phyloP scores from a whole-genome alignment of 2,888 invertebrate genomes.

The Scaptomyza caliginosa region DNA sequence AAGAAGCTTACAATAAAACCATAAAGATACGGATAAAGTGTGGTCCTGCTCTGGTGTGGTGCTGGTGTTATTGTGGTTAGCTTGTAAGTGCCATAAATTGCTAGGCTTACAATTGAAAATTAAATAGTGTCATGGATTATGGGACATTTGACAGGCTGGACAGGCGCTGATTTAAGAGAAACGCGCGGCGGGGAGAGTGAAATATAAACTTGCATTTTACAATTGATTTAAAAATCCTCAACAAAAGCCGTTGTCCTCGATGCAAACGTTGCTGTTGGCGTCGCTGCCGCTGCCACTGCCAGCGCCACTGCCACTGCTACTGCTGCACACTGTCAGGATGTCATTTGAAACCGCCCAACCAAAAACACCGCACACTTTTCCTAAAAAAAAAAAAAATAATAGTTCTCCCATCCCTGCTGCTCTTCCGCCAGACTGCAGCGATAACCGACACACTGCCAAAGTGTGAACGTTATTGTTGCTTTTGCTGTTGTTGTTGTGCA shows the following conservation, averaged over 20 bases:
- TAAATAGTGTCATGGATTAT: slow-evolving; percentile 75
- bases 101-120: slow-evolving; percentile 68
- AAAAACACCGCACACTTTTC: slow-evolving; percentile 8
- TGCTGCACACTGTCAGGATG: slow-evolving; percentile 57
- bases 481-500: slow-evolving; percentile 25
- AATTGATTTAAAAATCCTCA: slow-evolving; percentile 72
- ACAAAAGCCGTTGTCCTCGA: slow-evolving; percentile 68
- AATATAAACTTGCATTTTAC: slow-evolving; percentile 68
- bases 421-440: slow-evolving; percentile 42
- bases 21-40: background rate
- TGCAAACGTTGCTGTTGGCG: slow-evolving; percentile 15
- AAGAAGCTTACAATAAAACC: slow-evolving; percentile 21
- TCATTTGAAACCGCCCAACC: slow-evolving; percentile 49
- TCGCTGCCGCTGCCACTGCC: slow-evolving; percentile 23
- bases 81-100: slow-evolving; percentile 59
- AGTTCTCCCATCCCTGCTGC: background rate
- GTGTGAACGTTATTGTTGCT: slow-evolving; percentile 56
- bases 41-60: background rate
- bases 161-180: slow-evolving; percentile 72
- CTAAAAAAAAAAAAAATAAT: background rate
- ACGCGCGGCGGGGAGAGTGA: no score
- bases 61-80: background rate
- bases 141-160: slow-evolving; percentile 53
- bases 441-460: slow-evolving; percentile 67
- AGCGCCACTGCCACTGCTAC: slow-evolving; percentile 10